Evolutionary conservation across 2,888 invertebrate species (phyloP), one percentile per base, ranked within the genome.

Genomic region (Salpingus planirostris): DNA sequence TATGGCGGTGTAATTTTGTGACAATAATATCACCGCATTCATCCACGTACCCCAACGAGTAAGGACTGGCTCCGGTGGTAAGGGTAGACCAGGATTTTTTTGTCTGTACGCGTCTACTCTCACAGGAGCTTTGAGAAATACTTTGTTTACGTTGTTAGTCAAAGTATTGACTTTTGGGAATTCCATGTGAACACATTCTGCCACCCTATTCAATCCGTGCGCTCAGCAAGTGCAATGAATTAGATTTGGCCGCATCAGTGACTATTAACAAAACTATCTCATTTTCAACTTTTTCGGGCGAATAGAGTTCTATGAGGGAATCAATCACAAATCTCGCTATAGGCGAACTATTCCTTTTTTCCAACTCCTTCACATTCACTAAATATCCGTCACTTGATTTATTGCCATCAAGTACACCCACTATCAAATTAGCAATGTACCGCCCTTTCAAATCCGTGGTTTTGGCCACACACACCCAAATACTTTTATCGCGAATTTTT

Each of bases 191-290:
- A 32, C 18, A 8, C 13, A 6, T 27, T 54, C 51, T 5, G 49
- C 48, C 3, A 54, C 44, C 27, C 43, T 22, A 31, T 55, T 43
- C 6, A 53, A 18, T 13, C 41, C 46, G 35, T 52, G 52, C n/a
- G 47, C 47, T n/a, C 49, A 15, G 37, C 54, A 56, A 15, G 53
- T 52, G 10, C 52, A 29, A 31, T 54, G 52, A 4, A 52, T 15
- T 27, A 56, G 26, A 31, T 49, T 49, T 4, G 46, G 46, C 48
- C 33, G 43, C 46, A 37, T 49, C 49, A 10, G 42, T 34, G n/a
- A 47, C 23, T 21, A 49, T 34, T 18, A 18, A 18, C 8, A 7
- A 7, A 7, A 18, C 18, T 6, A 7, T 18, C 18, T 18, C 18
- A 18, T 6, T 7, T 18, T 18, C 8, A 18, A 18, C 8, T 18